Percentiles rank a stretch among this genome's conserved stretches.
Evolutionary conservation across 2,797 vertebrate species (phyloP).

Genomic region (Notolabrus celidotus): DNA sequence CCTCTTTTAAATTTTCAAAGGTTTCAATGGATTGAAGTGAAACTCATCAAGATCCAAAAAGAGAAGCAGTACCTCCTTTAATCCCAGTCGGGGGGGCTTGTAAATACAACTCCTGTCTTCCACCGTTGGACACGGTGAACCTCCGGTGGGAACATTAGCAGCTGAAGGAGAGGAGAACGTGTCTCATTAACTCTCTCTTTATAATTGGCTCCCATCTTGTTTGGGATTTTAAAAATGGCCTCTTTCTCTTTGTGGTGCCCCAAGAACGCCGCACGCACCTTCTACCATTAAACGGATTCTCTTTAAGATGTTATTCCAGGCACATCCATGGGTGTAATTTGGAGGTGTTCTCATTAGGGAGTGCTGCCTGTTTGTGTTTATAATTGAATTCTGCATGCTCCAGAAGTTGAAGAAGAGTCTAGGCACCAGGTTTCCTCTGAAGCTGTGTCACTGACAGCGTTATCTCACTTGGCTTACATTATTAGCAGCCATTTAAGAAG

Average conservation of each 20-base stretch:
- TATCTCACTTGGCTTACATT: not conserved
- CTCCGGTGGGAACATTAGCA: slow-evolving; percentile 46
- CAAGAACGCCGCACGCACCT: not conserved
- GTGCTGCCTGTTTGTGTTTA: slow-evolving; percentile 44
- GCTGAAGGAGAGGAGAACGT: slow-evolving; percentile 31
- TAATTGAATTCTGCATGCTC: slow-evolving; percentile 41
- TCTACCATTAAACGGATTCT: slow-evolving; percentile 34
- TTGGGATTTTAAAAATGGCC: slow-evolving; percentile 51
- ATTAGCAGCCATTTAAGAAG: not conserved
- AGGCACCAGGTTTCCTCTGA: slow-evolving; percentile 12
- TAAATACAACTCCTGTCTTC: slow-evolving; percentile 11
- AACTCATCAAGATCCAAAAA: no score
- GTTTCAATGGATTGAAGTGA: no score
- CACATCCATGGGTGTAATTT: slow-evolving; percentile 33
- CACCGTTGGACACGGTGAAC: slow-evolving; percentile 7
- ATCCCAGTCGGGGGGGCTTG: slow-evolving; percentile 31
- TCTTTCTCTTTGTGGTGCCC: slow-evolving; percentile 21
- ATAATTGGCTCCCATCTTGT: slow-evolving; percentile 62
- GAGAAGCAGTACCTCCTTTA: no score
- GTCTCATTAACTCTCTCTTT: slow-evolving; percentile 58
- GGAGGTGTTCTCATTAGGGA: slow-evolving; percentile 41
- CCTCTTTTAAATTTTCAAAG: not conserved
- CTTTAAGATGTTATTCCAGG: slow-evolving; percentile 37
- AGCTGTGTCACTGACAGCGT: slow-evolving; percentile 1
- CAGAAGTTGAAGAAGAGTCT: slow-evolving; percentile 12